phyloP scores from a whole-genome alignment of 2,113 vertebrate genomes.

The Gymnogyps californianus region DNA sequence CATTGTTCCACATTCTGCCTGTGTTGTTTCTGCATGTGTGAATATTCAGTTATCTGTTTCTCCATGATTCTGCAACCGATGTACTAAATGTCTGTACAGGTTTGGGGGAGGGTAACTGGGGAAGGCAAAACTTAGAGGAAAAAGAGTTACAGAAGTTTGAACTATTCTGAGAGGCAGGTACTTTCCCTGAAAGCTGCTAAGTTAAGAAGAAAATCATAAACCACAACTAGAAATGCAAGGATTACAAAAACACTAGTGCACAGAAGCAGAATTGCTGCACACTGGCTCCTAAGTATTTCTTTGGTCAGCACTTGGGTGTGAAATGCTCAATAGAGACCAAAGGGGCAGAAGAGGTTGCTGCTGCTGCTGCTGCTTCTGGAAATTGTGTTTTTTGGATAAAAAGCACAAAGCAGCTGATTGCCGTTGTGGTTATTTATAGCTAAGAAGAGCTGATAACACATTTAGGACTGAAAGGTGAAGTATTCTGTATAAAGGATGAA shows the following conservation, averaged over 20 bases:
- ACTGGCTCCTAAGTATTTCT: background rate
- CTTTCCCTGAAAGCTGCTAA: background rate
- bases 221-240: background rate
- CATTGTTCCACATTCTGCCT: slow-evolving; percentile 57
- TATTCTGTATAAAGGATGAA: background rate
- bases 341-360: background rate
- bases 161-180: background rate
- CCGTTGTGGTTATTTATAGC: background rate
- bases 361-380: background rate
- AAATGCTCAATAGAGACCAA: background rate
- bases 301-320: background rate
- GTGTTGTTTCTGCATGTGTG: slow-evolving; percentile 55
- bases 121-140: background rate
- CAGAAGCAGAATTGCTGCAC: background rate
- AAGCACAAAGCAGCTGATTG: background rate
- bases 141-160: background rate
- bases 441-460: background rate
- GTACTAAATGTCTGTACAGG: slow-evolving; percentile 18
- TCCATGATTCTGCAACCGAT: slow-evolving; percentile 14
- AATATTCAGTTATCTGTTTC: slow-evolving; percentile 52
- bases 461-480: background rate
- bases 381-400: background rate
- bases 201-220: background rate
- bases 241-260: background rate
- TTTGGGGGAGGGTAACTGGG: background rate